Percentiles rank a stretch among this genome's conserved stretches.
phyloP scores from a whole-genome alignment of 2,888 invertebrate genomes.

The Diachrysia chrysitis region DNA sequence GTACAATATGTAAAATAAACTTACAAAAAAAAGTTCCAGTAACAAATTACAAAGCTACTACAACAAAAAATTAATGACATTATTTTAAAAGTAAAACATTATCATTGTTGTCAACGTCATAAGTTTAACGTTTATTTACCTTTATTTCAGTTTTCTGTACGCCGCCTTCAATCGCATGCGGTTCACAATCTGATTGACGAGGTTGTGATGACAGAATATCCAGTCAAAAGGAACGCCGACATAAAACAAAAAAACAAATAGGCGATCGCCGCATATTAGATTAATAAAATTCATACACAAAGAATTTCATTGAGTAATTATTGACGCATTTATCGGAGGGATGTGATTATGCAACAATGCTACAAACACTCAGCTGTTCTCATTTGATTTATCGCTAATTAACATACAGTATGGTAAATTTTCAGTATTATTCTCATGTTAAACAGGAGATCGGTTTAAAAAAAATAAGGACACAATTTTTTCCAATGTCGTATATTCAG shows the following conservation, averaged over 20 bases:
- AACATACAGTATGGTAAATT: too few relatives aligned
- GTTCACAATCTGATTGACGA: not conserved
- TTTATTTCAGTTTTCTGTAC: not conserved
- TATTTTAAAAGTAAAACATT: too few relatives aligned
- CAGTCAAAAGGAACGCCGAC: not conserved
- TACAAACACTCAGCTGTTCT: too few relatives aligned
- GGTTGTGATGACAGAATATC: not conserved
- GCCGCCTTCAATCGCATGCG: not conserved
- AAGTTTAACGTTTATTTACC: not conserved
- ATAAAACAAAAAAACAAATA: not conserved
- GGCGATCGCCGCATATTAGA: not conserved
- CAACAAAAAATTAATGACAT: too few relatives aligned
- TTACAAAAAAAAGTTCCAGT: too few relatives aligned
- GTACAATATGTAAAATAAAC: too few relatives aligned
- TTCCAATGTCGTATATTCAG: constrained; percentile 78
- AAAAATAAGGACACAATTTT: constrained; percentile 26
- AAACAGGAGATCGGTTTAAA: not conserved
- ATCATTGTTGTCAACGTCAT: not conserved
- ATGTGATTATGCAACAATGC: too few relatives aligned
- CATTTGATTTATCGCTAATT: too few relatives aligned
- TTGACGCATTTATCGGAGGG: too few relatives aligned
- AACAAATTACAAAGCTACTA: too few relatives aligned
- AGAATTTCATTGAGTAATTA: not conserved
- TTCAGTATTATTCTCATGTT: too few relatives aligned
- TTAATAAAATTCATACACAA: too few relatives aligned